phyloP scores from a whole-genome alignment of 2,888 invertebrate genomes.

The Protula sp. region DNA sequence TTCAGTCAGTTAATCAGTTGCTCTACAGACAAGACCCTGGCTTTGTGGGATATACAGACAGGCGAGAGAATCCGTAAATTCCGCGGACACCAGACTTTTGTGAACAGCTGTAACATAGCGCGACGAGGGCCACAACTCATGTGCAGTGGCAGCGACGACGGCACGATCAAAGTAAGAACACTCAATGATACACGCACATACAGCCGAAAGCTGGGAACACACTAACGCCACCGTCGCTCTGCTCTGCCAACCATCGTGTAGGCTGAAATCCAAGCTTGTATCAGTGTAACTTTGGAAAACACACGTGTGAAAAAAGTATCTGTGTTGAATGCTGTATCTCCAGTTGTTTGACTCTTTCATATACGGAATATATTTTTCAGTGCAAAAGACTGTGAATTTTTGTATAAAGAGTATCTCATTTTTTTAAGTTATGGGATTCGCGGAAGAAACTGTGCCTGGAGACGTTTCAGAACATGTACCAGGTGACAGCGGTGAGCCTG shows the following conservation, averaged over 20 bases:
- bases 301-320: no score
- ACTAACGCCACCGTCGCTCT: no score
- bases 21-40: slow-evolving; percentile 89
- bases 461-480: slow-evolving; percentile 57
- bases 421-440: slow-evolving; percentile 67
- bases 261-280: no score
- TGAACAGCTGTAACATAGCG: slow-evolving; percentile 63
- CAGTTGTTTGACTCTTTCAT: no score
- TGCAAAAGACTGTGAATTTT: no score
- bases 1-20: slow-evolving; percentile 73
- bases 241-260: no score
- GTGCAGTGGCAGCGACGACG: slow-evolving; percentile 92
- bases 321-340: no score
- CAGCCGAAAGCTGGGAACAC: not conserved
- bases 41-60: slow-evolving; percentile 90
- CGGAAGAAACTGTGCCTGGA: slow-evolving; percentile 74
- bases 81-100: slow-evolving; percentile 62
- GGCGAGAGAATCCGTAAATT: slow-evolving; percentile 83
- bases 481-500: slow-evolving; percentile 67
- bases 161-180: slow-evolving; percentile 71
- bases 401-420: not conserved
- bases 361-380: no score
- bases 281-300: no score
- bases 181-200: not conserved
- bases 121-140: slow-evolving; percentile 84